phyloP scores from a whole-genome alignment of 2,797 vertebrate genomes.

The Dallia pectoralis region DNA sequence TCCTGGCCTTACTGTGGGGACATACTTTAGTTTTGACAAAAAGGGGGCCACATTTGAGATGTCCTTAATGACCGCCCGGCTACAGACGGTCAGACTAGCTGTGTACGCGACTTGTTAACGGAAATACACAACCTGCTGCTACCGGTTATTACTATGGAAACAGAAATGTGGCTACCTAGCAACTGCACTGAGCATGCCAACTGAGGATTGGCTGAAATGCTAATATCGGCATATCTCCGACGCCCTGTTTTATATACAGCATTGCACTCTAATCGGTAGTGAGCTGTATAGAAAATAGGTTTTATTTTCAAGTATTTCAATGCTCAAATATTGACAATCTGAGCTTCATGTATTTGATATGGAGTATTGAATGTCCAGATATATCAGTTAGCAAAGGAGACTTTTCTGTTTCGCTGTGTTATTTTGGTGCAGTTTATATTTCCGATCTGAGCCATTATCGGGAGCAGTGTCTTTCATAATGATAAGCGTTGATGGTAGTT shows the following conservation, averaged over 20 bases:
- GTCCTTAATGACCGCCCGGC: background rate
- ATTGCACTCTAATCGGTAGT: background rate
- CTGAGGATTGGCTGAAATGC: background rate
- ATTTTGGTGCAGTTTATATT: conserved; percentile 52
- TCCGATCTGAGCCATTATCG: conserved; percentile 83
- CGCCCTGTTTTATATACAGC: background rate
- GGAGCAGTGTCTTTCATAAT: conserved; percentile 92
- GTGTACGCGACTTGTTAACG: background rate
- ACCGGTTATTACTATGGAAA: conserved; percentile 1
- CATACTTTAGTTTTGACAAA: background rate
- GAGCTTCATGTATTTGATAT: background rate
- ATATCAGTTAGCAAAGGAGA: conserved; percentile 17
- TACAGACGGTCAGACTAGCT: background rate
- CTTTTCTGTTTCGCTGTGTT: conserved; percentile 58
- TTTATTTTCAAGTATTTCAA: background rate
- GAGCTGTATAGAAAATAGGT: background rate
- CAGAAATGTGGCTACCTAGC: background rate
- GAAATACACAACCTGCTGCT: background rate
- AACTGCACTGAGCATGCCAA: background rate
- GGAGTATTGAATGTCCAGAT: background rate
- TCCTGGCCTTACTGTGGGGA: background rate
- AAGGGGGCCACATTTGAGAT: background rate
- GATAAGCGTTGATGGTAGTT: conserved; percentile 80
- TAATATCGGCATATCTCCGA: no score
- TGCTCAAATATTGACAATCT: background rate